Evolutionary conservation across 1,140 invertebrate genomes (phyloP).

Genomic region (Macrobrachium nipponense): DNA sequence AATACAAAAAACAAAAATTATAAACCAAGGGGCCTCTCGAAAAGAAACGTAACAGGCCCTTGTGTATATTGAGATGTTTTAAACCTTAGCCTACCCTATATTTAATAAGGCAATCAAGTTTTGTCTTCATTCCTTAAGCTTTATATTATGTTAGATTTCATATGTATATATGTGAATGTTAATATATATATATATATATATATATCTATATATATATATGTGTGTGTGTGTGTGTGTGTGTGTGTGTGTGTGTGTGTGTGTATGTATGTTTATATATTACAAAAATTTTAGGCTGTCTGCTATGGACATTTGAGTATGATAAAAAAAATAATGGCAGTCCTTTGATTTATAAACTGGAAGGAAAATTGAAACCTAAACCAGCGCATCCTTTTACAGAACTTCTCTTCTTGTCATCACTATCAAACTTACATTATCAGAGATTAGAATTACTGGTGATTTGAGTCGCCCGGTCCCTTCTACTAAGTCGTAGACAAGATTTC

Average conservation of each 20-base stretch:
- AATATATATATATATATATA: constrained; percentile 3
- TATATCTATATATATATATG: constrained; percentile 7
- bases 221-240: neutral
- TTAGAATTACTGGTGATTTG: neutral
- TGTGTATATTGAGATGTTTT: neutral
- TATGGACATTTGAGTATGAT: too few species aligned
- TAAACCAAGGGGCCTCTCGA: too few species aligned
- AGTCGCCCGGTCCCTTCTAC: neutral
- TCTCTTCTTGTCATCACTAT: too few species aligned
- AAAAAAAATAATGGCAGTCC: neutral
- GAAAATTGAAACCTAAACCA: too few species aligned
- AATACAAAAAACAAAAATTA: too few species aligned
- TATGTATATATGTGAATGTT: neutral
- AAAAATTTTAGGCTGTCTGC: too few species aligned
- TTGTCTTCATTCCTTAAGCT: neutral
- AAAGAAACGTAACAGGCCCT: neutral
- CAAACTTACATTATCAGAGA: too few species aligned
- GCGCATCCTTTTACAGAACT: too few species aligned
- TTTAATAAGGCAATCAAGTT: neutral
- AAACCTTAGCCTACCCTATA: too few species aligned
- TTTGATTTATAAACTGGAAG: too few species aligned
- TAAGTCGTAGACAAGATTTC: neutral
- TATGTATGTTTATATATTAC: constrained; percentile 21
- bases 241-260: neutral
- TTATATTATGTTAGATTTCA: neutral